These are phyloP conservation scores for Mythimna impura DNA, from an alignment of 2,888 invertebrate genomes.

Conservation along the genomic window DNA sequence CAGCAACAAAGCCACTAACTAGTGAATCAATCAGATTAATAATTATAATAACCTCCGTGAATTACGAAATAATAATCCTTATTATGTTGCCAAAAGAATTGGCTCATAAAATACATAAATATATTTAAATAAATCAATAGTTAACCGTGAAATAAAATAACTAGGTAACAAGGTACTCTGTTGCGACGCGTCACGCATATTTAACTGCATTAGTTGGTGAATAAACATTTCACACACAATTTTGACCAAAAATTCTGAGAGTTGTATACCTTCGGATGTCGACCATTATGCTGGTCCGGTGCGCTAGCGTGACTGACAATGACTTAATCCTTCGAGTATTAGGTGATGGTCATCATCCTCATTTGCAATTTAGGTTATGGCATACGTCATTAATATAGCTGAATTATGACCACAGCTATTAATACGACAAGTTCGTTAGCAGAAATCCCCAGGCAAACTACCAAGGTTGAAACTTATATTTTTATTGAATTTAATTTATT, in stretches of 20 bases:
- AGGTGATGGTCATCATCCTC: constrained; percentile 66
- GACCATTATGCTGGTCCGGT: constrained; percentile 48
- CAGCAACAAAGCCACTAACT: constrained; percentile 22
- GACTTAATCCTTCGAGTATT: constrained; percentile 62
- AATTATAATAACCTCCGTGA: neutral
- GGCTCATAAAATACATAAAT: constrained; percentile 32
- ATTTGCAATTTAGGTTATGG: constrained; percentile 61
- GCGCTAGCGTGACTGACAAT: constrained; percentile 61
- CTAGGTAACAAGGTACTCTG: constrained; percentile 14
- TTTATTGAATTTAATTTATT: too few relatives aligned
- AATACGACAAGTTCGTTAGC: constrained; percentile 6
- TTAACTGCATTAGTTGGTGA: constrained; percentile 24
- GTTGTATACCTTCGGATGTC: constrained; percentile 61
- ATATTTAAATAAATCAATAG: constrained; percentile 29
- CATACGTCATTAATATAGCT: constrained; percentile 23
- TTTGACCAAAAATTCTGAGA: constrained; percentile 42
- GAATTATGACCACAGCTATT: constrained; percentile 17
- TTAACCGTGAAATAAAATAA: constrained; percentile 43
- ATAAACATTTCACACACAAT: constrained; percentile 49
- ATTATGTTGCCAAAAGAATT: constrained; percentile 14
- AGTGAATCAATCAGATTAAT: neutral
- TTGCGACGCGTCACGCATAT: constrained; percentile 25
- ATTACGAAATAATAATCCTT: constrained; percentile 36
- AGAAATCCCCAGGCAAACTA: constrained; percentile 7
- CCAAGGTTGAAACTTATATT: constrained; percentile 1